phyloP scores from a whole-genome alignment of 2,113 vertebrate genomes.

The Nerophis lumbriciformis region DNA sequence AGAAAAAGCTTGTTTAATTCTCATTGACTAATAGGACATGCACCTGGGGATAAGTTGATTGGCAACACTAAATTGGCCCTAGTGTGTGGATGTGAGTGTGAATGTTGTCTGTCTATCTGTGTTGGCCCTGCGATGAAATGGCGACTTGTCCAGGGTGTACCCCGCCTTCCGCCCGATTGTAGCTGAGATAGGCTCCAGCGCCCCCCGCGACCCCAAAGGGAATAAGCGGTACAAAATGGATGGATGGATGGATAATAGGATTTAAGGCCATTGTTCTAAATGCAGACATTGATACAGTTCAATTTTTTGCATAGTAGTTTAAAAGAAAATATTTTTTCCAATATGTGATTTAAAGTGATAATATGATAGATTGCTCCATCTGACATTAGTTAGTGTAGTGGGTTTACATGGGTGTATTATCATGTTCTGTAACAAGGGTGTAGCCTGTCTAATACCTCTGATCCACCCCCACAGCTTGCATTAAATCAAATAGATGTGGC shows the following conservation, averaged over 20 bases:
- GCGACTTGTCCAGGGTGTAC: no score
- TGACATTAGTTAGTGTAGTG: conserved; percentile 18
- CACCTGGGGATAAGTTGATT: no score
- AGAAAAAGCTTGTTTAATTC: conserved; percentile 29
- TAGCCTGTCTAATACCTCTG: conserved; percentile 39
- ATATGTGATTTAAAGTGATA: neutral
- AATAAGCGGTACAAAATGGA: no score
- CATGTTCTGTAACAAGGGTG: conserved; percentile 40
- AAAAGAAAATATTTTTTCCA: neutral
- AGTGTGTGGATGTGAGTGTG: no score
- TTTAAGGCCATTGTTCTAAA: conserved; percentile 11
- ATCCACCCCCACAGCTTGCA: conserved; percentile 28
- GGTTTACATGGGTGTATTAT: neutral
- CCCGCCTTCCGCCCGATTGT: no score
- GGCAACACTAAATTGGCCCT: no score
- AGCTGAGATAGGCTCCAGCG: no score
- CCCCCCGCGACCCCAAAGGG: no score
- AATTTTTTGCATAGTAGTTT: neutral
- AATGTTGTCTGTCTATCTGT: no score
- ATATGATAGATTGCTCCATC: neutral
- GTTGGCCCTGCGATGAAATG: no score
- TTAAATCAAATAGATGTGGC: conserved; percentile 24
- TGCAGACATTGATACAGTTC: conserved; percentile 6
- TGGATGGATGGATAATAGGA: no score
- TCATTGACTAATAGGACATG: conserved; percentile 29